Base-by-base conservation (phyloP, 2,888 invertebrate species). In the Andrena dorsata region DNA sequence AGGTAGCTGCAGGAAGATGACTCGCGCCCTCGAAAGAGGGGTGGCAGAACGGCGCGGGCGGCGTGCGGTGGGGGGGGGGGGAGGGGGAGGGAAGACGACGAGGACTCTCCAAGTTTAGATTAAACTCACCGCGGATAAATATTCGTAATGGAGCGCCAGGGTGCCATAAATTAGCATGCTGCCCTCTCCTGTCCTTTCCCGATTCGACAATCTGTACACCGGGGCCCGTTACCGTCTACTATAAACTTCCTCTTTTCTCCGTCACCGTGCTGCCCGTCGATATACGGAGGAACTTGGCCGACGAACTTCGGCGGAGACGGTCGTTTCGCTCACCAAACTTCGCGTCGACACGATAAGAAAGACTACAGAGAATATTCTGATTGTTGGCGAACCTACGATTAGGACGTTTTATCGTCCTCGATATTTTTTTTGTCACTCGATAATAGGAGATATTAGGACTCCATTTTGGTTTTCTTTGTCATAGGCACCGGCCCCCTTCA, bases 131-230 rank as follows among this genome's bases (percentile, higher is more conserved):
- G 90, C 91, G 94, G 93, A 94, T 94, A 94, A 94, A 94, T 94
- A 94, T 94, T 94, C 94, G 93, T 93, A 94, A 94, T 94, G 93
- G 94, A 94, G 92, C 94, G 92, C 94, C 92, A 88, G 94, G 94
- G 94, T 94, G 93, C 93, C 89, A 93, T 94, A 94, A 94, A 94
- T 94, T 94, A 93, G 93, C 91, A 93, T 94, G 93, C 92, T 92
- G 92, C 93, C 91, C 92, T 92, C 88, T 87, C 87, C 83, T 87
- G 89, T 90, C 88, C 88, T 89, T 90, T 89, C 88, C 82, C 89
- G 89, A 90, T 89, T 89, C 87, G 88, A 88, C 88, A 87, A 88
- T 88, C 88, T 87, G 83, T 89, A 86, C 80, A 82, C 75, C 80
- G 75, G 75, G 72, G 82, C 78, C 85, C 79, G 82, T 85, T 88